Evolutionary conservation across 2,888 invertebrate genomes (phyloP).

Genomic region (Phortica magna): DNA sequence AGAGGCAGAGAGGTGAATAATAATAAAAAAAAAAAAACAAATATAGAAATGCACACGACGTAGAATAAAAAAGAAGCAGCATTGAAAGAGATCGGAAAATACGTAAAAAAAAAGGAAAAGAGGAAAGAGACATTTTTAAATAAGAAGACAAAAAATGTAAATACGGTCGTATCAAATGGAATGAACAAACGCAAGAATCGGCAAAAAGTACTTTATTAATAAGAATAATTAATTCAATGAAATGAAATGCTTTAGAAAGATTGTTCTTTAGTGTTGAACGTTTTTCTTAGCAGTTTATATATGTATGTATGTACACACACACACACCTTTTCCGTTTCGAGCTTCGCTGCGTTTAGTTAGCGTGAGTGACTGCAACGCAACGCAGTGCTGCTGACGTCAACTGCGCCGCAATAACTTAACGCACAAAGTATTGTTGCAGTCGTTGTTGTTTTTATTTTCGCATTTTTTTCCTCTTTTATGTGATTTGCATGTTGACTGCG

Average conservation of each 20-base stretch:
- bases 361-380: no score
- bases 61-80: slow-evolving; percentile 47
- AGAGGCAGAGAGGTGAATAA: slow-evolving; percentile 36
- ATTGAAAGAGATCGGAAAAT: slow-evolving; percentile 41
- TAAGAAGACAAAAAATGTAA: background rate
- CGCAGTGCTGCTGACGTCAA: background rate
- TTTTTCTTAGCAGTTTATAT: background rate
- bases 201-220: background rate
- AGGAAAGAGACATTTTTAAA: slow-evolving; percentile 8
- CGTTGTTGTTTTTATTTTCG: slow-evolving; percentile 14
- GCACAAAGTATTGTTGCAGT: slow-evolving; percentile 3
- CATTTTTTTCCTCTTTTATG: slow-evolving; percentile 39
- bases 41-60: slow-evolving; percentile 62
- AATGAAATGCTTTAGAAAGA: background rate
- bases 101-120: slow-evolving; percentile 15
- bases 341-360: no score
- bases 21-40: slow-evolving; percentile 59
- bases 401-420: slow-evolving; percentile 2
- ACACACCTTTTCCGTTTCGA: slow-evolving; percentile 10
- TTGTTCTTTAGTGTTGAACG: background rate
- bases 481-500: slow-evolving; percentile 67
- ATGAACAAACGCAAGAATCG: background rate
- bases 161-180: background rate
- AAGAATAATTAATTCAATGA: background rate
- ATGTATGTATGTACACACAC: background rate